Evolutionary conservation across 2,113 vertebrate genomes (phyloP).

Genomic region (Lycaon pictus): DNA sequence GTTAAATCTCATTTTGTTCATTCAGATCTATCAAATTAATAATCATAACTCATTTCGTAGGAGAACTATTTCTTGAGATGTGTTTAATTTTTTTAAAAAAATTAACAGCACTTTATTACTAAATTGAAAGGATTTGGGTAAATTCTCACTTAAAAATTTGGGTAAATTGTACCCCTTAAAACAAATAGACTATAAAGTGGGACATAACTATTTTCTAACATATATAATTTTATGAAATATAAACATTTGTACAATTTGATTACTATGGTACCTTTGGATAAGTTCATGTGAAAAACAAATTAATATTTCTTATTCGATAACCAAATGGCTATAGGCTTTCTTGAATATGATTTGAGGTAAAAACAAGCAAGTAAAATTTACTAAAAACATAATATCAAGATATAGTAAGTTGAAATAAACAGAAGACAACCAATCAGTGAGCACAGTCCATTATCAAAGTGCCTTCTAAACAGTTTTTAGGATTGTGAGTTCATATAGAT

Average conservation of each 20-base stretch:
- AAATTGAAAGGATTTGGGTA: neutral
- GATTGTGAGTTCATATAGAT: neutral
- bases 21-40: neutral
- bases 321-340: neutral
- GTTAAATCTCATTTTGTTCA: neutral
- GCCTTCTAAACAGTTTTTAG: neutral
- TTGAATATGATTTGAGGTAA: neutral
- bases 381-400: neutral
- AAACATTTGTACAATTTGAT: neutral
- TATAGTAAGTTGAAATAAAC: neutral
- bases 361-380: neutral
- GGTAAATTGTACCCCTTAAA: neutral
- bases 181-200: neutral
- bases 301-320: neutral
- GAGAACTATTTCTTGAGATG: neutral
- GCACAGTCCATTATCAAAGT: neutral
- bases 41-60: neutral
- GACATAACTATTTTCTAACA: neutral
- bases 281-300: slow-evolving; percentile 31
- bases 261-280: neutral
- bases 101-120: neutral
- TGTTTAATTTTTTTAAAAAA: neutral
- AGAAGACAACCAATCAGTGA: neutral
- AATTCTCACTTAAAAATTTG: too few relatives aligned
- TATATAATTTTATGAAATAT: neutral